phyloP scores from a whole-genome alignment of 2,888 invertebrate genomes.

The Laspeyria flexula region DNA sequence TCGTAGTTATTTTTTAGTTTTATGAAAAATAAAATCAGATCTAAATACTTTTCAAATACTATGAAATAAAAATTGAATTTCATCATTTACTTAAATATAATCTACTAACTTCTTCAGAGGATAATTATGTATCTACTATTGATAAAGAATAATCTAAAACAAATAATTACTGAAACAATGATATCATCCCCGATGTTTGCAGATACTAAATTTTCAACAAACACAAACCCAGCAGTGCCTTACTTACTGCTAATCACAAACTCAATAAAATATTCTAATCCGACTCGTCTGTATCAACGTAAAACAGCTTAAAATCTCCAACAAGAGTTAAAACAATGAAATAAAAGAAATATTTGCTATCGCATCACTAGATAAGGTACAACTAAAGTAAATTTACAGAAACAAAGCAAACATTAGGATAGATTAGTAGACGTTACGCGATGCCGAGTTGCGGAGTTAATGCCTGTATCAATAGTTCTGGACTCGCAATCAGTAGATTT shows the following conservation, averaged over 20 bases:
- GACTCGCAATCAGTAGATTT: slow-evolving; percentile 71
- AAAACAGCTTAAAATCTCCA: slow-evolving; percentile 1
- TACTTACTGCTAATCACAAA: not conserved
- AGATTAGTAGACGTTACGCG: slow-evolving; percentile 62
- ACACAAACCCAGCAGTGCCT: not conserved
- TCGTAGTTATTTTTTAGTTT: no score
- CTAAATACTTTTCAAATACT: no score
- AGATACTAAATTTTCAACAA: not conserved
- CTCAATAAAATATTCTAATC: slow-evolving; percentile 12
- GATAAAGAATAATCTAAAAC: not conserved
- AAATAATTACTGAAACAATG: not conserved
- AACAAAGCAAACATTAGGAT: slow-evolving; percentile 66
- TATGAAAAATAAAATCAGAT: no score
- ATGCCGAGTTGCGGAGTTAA: slow-evolving; percentile 49
- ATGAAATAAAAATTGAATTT: no score
- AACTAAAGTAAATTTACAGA: slow-evolving; percentile 63
- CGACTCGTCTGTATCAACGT: slow-evolving; percentile 4
- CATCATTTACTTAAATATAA: no score
- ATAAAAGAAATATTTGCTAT: slow-evolving; percentile 46
- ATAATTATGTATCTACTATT: no score
- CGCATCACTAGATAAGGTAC: slow-evolving; percentile 44
- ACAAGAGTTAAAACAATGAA: slow-evolving; percentile 26
- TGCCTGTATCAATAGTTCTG: slow-evolving; percentile 66
- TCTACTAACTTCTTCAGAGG: no score
- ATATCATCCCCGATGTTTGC: not conserved